phyloP scores from a whole-genome alignment of 2,888 invertebrate genomes.

The Drosophila colorata region DNA sequence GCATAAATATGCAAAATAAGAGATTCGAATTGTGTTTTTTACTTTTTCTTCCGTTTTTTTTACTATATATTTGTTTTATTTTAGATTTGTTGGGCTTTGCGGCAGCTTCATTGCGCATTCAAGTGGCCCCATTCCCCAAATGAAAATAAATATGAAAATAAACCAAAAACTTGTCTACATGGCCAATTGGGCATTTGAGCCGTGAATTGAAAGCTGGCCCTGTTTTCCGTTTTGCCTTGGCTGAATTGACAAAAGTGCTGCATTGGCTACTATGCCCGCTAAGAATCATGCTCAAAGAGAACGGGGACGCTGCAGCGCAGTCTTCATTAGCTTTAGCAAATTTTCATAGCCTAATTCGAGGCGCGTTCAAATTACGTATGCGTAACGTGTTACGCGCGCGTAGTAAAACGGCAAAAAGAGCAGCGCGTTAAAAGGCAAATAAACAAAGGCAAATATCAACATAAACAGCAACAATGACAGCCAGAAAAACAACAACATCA shows the following conservation, averaged over 20 bases:
- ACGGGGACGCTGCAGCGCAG: conserved; percentile 17
- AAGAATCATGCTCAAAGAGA: background rate
- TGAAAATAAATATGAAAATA: conserved; percentile 56
- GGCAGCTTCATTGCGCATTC: conserved; percentile 71
- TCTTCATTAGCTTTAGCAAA: conserved; percentile 55
- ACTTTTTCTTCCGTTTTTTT: conserved; percentile 10
- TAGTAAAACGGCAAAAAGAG: conserved; percentile 56
- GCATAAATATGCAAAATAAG: conserved; percentile 56
- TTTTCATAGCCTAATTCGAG: conserved; percentile 68
- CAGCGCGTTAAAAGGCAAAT: conserved; percentile 58
- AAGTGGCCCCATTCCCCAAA: conserved; percentile 73
- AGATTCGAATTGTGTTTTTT: conserved; percentile 32
- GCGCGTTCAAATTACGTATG: conserved; percentile 68
- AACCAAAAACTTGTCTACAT: conserved; percentile 59
- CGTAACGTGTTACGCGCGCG: conserved; percentile 58
- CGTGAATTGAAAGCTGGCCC: conserved; percentile 38
- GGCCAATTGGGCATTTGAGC: conserved; percentile 70
- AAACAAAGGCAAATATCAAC: conserved; percentile 53
- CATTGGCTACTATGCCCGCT: conserved; percentile 29
- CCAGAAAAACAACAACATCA: conserved; percentile 25
- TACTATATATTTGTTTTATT: conserved; percentile 21
- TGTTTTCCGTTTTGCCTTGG: conserved; percentile 17
- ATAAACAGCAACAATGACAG: conserved; percentile 19
- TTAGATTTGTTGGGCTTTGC: conserved; percentile 32
- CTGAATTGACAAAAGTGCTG: conserved; percentile 61